Evolutionary conservation across 2,888 invertebrate species (phyloP), one percentile per base, ranked within the genome.

Genomic region (Hololepta plana): DNA sequence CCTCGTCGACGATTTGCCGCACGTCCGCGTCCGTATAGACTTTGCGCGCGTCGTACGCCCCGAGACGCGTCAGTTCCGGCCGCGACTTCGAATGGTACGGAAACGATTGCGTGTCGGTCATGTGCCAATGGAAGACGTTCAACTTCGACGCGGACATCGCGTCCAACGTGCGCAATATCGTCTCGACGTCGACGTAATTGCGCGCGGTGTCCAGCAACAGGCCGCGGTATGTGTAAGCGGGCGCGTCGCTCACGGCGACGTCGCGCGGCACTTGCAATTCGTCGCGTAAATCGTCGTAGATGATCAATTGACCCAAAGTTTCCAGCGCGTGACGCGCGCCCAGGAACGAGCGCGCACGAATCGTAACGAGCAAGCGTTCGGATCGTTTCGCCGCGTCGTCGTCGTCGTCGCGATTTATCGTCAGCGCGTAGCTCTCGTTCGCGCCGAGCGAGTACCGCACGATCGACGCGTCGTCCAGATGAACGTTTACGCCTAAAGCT

Each of bases 101-200:
- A 49, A 93, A 95, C 39, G 91, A 90, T 36, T 91, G 90, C 10
- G 82, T 79, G 53, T 95, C 95, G 0, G 82, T 84, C 27, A 87
- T 79, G 43, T 87, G 84, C 91, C 91, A 93, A 46, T 95, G 93
- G 58, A 95, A 80, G 0, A 82, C 79, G 48, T 93, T 95, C 41
- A 93, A 47, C 51, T 93, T 95, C 14, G 81, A 80, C 46, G 75
- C 69, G 0, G 80, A 74, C 88, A 93, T 91, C 1, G 69, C 88
- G 43, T 88, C 87, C 40, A 95, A 61, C 6, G 82, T 79, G 9
- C 65, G 57, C 15, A 17, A 17, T 31, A 85, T 75, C 1, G 72
- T 57, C 1, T 69, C 67, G 5, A 82, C 62, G 6, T 70, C 64
- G 39, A 81, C 65, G 47, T 68, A 96, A 51, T 93, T 93, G 17